Percentiles rank a stretch among this genome's conserved stretches.
Evolutionary conservation across 2,888 invertebrate genomes (phyloP).

Genomic region (Helleia helle): DNA sequence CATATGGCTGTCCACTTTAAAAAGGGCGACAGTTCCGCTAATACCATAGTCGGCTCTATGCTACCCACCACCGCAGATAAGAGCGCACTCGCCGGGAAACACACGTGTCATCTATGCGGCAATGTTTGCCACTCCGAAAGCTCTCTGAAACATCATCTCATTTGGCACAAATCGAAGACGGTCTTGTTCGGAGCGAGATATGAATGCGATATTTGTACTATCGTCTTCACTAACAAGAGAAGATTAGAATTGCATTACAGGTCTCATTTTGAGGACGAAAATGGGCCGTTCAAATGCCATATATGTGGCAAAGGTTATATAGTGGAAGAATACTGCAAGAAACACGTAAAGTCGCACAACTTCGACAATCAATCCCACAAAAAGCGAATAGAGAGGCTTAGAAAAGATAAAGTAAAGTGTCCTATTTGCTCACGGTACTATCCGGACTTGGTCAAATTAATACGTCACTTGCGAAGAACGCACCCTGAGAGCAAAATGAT

Average conservation of each 20-base stretch:
- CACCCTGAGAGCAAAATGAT: conserved; percentile 70
- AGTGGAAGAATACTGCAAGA: conserved; percentile 60
- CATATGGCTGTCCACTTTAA: conserved; percentile 67
- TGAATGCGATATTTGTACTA: conserved; percentile 60
- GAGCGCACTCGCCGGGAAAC: conserved; percentile 36
- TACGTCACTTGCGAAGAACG: conserved; percentile 53
- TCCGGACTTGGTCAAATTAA: conserved; percentile 54
- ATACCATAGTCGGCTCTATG: conserved; percentile 43
- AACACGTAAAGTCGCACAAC: conserved; percentile 70
- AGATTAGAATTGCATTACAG: conserved; percentile 59
- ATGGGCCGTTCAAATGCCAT: conserved; percentile 64
- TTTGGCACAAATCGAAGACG: conserved; percentile 61
- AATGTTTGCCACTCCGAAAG: conserved; percentile 57
- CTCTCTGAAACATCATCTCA: conserved; percentile 56
- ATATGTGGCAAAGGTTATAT: conserved; percentile 70
- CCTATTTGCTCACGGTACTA: conserved; percentile 59
- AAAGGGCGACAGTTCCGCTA: conserved; percentile 51
- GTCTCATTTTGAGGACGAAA: conserved; percentile 65
- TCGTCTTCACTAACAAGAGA: conserved; percentile 61
- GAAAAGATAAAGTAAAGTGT: conserved; percentile 60
- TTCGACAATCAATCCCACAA: conserved; percentile 56
- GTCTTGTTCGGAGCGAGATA: conserved; percentile 53
- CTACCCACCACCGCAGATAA: conserved; percentile 30
- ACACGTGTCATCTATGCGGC: conserved; percentile 58
- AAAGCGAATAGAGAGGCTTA: conserved; percentile 49